Base-by-base conservation (phyloP, 2,113 vertebrate genomes). In the Sceloporus undulatus region DNA sequence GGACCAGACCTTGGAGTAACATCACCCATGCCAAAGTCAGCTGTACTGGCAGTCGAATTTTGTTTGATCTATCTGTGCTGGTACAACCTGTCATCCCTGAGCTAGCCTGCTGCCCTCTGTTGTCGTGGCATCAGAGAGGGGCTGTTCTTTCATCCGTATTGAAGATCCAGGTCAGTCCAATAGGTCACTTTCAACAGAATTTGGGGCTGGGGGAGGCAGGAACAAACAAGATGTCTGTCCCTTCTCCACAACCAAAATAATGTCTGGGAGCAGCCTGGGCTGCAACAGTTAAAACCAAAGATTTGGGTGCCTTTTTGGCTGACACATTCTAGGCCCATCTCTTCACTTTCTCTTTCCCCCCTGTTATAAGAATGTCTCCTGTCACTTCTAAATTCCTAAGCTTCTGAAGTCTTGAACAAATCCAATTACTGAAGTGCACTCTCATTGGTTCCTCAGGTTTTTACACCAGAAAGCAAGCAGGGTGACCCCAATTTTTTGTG, bases 361-460 rank as follows among this genome's bases (percentile, higher is more conserved):
- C 11, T 6, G 71, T 34, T 27, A 9, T n/a, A 13, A 70, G 52
- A 23, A 25, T 7, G 34, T n/a, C 56, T 62, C n/a, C 34, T 34
- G 10, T 59, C 25, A 11, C 14, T 40, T 78, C 16, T 77, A 23
- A 0, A 2, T 88, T 87, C 89, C 84, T 79, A 91, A 59, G 27
- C 4, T 2, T 18, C 4, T 19, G 16, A 79, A 48, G 71, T 59
- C 66, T 78, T 29, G 62, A 54, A 42, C 27, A 52, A 13, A 13
- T 78, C 42, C 73, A 40, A 38, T 78, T 90, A 79, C 82, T 18
- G 1, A 52, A 16, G 73, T 19, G 66, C 2, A 0, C 0, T 0
- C 19, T 38, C 54, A 18, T 29, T 0, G 0, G 9, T 34, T 74
- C 5, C 0, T 0, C 1, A 29, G 5, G 10, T 87, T 86, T 62